Conservation (phyloP, 2,797 vertebrate species). For the Protonibea diacanthus region DNA sequence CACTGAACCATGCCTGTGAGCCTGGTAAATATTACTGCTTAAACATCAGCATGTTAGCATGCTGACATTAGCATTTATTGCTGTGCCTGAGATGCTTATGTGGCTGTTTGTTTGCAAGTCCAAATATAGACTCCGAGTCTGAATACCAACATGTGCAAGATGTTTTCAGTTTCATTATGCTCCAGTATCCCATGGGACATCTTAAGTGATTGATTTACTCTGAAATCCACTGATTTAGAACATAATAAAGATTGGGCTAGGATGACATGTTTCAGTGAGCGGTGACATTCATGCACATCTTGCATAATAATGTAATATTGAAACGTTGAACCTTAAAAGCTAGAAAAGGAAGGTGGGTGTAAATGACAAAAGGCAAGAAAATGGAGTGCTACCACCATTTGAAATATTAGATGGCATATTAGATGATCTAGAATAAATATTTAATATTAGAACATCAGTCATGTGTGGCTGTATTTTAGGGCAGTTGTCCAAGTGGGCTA, state of each 20-base stretch:
- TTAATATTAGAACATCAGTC: neutral
- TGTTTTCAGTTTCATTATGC: neutral
- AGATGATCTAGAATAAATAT: constrained; percentile 2
- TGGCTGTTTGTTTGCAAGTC: neutral
- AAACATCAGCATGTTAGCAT: neutral
- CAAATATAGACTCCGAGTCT: neutral
- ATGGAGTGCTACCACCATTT: neutral
- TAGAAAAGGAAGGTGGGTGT: neutral
- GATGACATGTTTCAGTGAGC: neutral
- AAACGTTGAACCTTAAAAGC: neutral
- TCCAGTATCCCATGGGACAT: neutral
- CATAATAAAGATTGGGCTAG: too few relatives aligned
- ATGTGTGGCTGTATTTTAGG: neutral
- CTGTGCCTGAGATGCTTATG: neutral
- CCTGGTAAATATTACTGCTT: neutral
- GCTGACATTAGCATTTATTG: neutral
- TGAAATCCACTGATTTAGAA: neutral
- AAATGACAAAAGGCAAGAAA: neutral
- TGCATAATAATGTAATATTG: neutral
- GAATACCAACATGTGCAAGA: neutral
- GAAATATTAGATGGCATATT: neutral
- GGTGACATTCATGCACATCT: neutral
- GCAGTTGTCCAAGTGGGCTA: neutral
- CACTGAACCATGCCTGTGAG: neutral
- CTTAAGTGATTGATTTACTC: neutral